A percentile compares a stretch with the other conserved stretches of the same genome.
phyloP scores from a whole-genome alignment of 2,113 vertebrate genomes.

The Sapajus apella region DNA sequence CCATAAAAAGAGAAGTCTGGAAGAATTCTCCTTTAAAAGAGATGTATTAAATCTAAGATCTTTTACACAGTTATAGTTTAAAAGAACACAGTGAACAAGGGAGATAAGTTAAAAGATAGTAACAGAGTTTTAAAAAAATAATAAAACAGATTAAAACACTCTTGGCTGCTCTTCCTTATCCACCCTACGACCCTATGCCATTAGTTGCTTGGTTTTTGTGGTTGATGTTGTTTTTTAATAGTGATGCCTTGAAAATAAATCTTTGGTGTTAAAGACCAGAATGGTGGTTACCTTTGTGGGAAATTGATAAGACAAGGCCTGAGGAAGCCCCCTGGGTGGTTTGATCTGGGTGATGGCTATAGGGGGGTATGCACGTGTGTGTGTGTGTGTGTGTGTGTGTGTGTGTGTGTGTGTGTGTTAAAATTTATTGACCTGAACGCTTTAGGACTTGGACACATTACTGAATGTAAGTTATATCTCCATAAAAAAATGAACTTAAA shows the following conservation, averaged over 20 bases:
- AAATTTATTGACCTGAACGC: not conserved
- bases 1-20: conserved; percentile 1
- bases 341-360: not conserved
- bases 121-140: not conserved
- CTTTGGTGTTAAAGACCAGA: not conserved
- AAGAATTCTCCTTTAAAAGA: conserved; percentile 16
- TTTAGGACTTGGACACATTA: not conserved
- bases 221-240: not conserved
- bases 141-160: not conserved
- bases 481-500: conserved; percentile 2
- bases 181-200: not conserved
- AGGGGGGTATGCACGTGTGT: not conserved
- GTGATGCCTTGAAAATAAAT: not conserved
- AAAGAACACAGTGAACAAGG: conserved; percentile 55
- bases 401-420: not conserved
- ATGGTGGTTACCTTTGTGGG: not conserved
- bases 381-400: not conserved
- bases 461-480: not conserved
- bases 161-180: not conserved
- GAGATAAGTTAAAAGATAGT: conserved; percentile 32
- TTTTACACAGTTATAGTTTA: not conserved
- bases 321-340: not conserved
- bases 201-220: not conserved
- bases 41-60: not conserved
- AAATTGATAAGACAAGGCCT: not conserved